Base-by-base conservation (phyloP, 1,140 invertebrate species). In the Thalassaphorura encarpata region DNA sequence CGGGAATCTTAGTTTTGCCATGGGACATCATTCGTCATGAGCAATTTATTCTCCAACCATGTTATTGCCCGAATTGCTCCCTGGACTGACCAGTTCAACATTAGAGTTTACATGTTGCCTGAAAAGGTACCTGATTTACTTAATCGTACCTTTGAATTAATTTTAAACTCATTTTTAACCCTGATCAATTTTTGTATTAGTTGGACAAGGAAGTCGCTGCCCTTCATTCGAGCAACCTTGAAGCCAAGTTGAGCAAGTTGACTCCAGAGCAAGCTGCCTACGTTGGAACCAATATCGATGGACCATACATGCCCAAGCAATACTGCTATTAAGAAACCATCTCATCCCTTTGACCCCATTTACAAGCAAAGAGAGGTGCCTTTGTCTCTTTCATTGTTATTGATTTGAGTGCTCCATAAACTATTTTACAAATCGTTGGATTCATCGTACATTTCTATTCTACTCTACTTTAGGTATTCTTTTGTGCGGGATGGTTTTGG, bases 21-120 rank as follows among this genome's bases (percentile, higher is more conserved):
- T 87, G 67, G 96, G 97, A 24, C 97, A 99, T 97, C 92, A 55
- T 99, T 99, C 72, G 96, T 99, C 0, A 99, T 99, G 97, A 97
- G 92, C 59, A 97, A 94, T 70, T 98, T 95, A 1, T 99, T 99
- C 68, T 92, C 92, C n/a, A 99, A 99, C 74, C 97, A 99, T 78
- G 87, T 90, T 19, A 73, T 99, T 29, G 97, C 96, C 49, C 97
- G 99, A 76, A 96, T 99, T 73, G 96, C 99, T 75, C 75, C 99
- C 26, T 99, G 90, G 89, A 98, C 92, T 2, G 78, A 80, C 18
- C 68, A 83, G 52, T 97, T 95, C 71, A 69, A 81, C 0, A 66
- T 97, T 66, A 92, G 90, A 52, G 92, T 99, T 24, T 83, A 94
- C 70, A 85, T 94, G 70, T 74, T 98, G 51, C 91, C 92, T 3